Base-by-base conservation (phyloP, 2,888 invertebrate species). In the Drosophila koepferae region DNA sequence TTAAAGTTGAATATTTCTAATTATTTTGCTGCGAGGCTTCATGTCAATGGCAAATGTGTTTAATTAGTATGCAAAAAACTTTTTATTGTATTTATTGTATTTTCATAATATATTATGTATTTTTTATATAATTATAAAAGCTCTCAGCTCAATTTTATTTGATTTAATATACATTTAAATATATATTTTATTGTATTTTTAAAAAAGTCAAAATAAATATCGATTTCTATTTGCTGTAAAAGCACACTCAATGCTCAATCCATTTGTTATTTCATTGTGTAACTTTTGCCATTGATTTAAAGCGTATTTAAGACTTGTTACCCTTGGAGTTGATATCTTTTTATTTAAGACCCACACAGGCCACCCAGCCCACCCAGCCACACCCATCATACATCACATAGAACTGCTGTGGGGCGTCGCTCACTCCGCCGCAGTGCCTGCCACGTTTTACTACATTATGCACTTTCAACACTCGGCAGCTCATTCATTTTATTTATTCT, bases 401-500 rank as follows among this genome's bases (percentile, higher is more conserved):
- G 20, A 18, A 6, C 46, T 12, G 46, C 23, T 46, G 23, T 7
- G 2, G 6, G 6, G 28, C 51, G 51, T 14, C 51, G 38, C 38
- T 16, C 36, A 36, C 20, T 12, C 44, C 56, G 4, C 44, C 36
- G 9, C 34, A 18, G 40, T 48, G 49, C 55, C 61, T 48, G 49
- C 55, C 61, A 49, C 41, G 31, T 68, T 81, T 83, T 72, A 73
- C 82, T 78, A 84, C 80, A 87, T 84, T 85, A 84, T 84, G 88
- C 84, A 84, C 84, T 84, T 80, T 76, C 80, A 75, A 78, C 88
- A 83, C 88, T 88, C 83, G 68, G 79, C 81, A 75, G 70, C 88
- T 86, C 85, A 85, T 86, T 83, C 86, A 77, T 86, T 81, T 75
- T 88, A 88, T 85, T 88, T 86, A 86, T 83, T 81, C 81, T 86